Base-by-base conservation (phyloP, 1,140 invertebrate genomes). In the Antheraea pernyi region DNA sequence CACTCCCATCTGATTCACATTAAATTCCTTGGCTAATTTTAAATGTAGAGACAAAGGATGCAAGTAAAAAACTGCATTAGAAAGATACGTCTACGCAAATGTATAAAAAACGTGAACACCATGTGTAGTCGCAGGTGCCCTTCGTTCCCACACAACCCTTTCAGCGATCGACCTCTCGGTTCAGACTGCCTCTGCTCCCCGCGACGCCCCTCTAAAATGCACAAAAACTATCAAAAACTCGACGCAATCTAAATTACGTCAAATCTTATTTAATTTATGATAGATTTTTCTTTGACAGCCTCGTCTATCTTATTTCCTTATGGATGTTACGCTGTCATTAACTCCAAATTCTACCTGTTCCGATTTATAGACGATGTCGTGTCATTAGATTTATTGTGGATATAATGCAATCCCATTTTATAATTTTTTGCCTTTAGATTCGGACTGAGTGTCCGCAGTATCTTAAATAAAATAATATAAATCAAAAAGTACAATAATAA, bases 381-480 rank as follows among this genome's bases (percentile, higher is more conserved):
- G 84, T 92, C 88, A 91, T 91, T 91, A 91, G 85, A 92, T 92
- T 92, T 92, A 91, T 91, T 89, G 86, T 89, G 79, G 86, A 89
- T 88, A 88, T 88, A 88, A 89, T 91, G 85, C 88, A 86, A 89
- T 90, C 82, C 79, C 83, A 53, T 77, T 77, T 71, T 59, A 75
- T 80, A 83, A 88, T 91, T 91, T 91, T 67, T 89, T 90, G 82
- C 82, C 75, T 69, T 78, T 72, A 60, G 59, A 73, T 75, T 75
- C 62, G 62, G 72, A 75, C 69, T 58, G 36, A 65, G 59, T 67
- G 37, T 67, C 65, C 22, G 65, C 65, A 19, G 30, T 22, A 46
- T 65, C n/a, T 60, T 60, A 16, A 19, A 61, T 22, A 61, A 30
- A 30, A 61, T 61, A 30, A 22, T 61, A 61, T 30, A 16, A 30